Conservation (phyloP, 92 coral and sea anemone species). For the Diadumene lineata region DNA sequence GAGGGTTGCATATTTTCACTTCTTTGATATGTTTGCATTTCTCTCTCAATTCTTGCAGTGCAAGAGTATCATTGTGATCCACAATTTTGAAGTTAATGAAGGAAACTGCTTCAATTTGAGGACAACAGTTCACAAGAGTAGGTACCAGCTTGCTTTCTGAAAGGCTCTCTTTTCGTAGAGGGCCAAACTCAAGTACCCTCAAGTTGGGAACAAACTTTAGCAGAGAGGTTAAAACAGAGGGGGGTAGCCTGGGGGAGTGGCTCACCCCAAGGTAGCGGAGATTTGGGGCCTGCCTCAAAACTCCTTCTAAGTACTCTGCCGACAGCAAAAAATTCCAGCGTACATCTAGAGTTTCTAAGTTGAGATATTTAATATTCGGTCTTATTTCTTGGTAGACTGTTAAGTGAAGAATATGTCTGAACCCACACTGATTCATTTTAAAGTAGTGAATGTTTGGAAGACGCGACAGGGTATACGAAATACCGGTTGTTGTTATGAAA, state of each 20-base stretch:
- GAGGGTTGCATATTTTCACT: slow-evolving; percentile 93
- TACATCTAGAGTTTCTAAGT: slow-evolving; percentile 88
- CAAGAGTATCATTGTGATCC: slow-evolving; percentile 71
- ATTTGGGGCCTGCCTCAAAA: slow-evolving; percentile 91
- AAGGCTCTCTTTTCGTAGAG: slow-evolving; percentile 92
- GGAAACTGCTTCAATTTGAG: slow-evolving; percentile 89
- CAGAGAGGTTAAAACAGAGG: slow-evolving; percentile 90
- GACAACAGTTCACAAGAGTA: slow-evolving; percentile 77
- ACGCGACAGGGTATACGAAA: slow-evolving; percentile 82
- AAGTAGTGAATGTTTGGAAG: slow-evolving; percentile 88
- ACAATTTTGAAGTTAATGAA: slow-evolving; percentile 89
- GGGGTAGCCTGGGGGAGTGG: slow-evolving; percentile 99
- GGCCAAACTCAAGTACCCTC: slow-evolving; percentile 96
- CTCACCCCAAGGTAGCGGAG: slow-evolving; percentile 97
- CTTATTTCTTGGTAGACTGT: slow-evolving; percentile 94
- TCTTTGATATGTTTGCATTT: slow-evolving; percentile 88
- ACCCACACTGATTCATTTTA: slow-evolving; percentile 99
- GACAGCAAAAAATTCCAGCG: slow-evolving; percentile 97
- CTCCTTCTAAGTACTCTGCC: slow-evolving; percentile 95
- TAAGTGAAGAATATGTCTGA: slow-evolving; percentile 90
- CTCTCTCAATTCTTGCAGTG: slow-evolving; percentile 73
- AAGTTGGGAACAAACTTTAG: slow-evolving; percentile 83
- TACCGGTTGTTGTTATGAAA: slow-evolving; percentile 95
- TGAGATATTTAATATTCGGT: slow-evolving; percentile 71
- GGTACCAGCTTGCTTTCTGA: slow-evolving; percentile 89